These are phyloP conservation scores for Phenganax stokvisi DNA, from an alignment of 92 coral and sea anemone genomes.

Conservation along the genomic window DNA sequence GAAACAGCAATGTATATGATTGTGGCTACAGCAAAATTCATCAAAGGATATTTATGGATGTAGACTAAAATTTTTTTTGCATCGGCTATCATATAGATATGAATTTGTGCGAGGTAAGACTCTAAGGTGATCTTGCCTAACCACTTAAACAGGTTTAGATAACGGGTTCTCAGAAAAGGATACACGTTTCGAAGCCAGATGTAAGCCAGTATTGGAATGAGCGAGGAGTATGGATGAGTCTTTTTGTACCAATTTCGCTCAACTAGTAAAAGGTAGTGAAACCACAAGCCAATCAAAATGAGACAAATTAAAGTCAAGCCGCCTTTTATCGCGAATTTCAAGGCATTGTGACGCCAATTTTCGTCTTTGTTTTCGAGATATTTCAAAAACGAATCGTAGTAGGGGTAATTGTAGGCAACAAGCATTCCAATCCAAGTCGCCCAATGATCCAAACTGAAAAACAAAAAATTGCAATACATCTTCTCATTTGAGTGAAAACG, in stretches of 20 bases:
- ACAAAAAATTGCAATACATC: not conserved
- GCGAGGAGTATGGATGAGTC: constrained; percentile 79
- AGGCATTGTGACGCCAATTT: constrained; percentile 37
- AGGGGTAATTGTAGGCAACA: constrained; percentile 93
- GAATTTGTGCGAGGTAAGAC: constrained; percentile 90
- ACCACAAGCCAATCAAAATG: constrained; percentile 64
- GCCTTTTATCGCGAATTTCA: constrained; percentile 53
- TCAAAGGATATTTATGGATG: constrained; percentile 82
- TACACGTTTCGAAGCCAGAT: constrained; percentile 79
- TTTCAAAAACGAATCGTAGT: constrained; percentile 69
- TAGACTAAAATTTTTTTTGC: constrained; percentile 68
- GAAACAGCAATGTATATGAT: constrained; percentile 71
- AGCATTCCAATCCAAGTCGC: constrained; percentile 96
- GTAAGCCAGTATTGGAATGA: constrained; percentile 69
- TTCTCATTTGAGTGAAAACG: not conserved
- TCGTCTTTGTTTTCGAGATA: constrained; percentile 66
- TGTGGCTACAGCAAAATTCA: constrained; percentile 81
- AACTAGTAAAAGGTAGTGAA: constrained; percentile 62
- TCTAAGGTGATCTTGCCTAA: constrained; percentile 90
- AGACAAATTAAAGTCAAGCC: constrained; percentile 48
- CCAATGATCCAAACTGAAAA: constrained; percentile 74
- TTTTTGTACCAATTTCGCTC: constrained; percentile 59
- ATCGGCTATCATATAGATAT: constrained; percentile 92
- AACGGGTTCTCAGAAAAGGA: constrained; percentile 66
- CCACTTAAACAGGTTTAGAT: constrained; percentile 85